Percentiles rank a stretch among this genome's conserved stretches.
These are phyloP conservation scores for Eupithecia tripunctaria DNA, from an alignment of 2,888 invertebrate genomes.

Conservation along the genomic window DNA sequence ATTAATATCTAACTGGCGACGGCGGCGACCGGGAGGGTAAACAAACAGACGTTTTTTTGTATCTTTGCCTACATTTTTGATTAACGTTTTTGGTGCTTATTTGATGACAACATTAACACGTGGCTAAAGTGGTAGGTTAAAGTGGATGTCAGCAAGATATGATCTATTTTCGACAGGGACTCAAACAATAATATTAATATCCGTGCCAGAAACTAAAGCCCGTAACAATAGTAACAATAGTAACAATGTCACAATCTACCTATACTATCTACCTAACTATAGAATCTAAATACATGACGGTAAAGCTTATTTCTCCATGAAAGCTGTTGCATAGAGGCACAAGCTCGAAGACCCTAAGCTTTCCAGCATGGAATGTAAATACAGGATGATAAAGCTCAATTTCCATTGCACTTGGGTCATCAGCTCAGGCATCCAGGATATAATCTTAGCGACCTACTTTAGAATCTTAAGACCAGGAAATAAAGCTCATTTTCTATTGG, in stretches of 20 bases:
- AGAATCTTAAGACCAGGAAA: slow-evolving; percentile 8
- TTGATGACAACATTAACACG: background rate
- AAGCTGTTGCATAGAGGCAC: background rate
- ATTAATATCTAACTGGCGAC: slow-evolving; percentile 51
- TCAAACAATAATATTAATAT: background rate
- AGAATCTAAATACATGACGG: slow-evolving; percentile 10
- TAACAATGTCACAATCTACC: background rate
- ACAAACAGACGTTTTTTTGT: slow-evolving; percentile 45
- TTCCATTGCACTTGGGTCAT: slow-evolving; percentile 2
- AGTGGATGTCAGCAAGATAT: background rate
- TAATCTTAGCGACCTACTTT: background rate
- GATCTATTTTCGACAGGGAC: background rate
- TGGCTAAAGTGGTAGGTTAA: too few species aligned
- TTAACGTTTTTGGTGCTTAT: slow-evolving; percentile 37
- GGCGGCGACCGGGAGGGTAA: slow-evolving; percentile 35
- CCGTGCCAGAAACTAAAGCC: background rate
- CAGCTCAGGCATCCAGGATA: slow-evolving; percentile 1
- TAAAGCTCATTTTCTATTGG: slow-evolving; percentile 18
- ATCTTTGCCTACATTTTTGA: slow-evolving; percentile 51
- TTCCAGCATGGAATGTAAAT: background rate
- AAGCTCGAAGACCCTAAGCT: background rate
- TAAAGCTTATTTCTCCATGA: background rate
- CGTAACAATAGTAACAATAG: too few species aligned
- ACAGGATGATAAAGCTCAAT: background rate
- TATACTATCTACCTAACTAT: background rate